These are phyloP conservation scores for Drosophila mayri DNA, from an alignment of 1,140 invertebrate genomes.

Conservation along the genomic window DNA sequence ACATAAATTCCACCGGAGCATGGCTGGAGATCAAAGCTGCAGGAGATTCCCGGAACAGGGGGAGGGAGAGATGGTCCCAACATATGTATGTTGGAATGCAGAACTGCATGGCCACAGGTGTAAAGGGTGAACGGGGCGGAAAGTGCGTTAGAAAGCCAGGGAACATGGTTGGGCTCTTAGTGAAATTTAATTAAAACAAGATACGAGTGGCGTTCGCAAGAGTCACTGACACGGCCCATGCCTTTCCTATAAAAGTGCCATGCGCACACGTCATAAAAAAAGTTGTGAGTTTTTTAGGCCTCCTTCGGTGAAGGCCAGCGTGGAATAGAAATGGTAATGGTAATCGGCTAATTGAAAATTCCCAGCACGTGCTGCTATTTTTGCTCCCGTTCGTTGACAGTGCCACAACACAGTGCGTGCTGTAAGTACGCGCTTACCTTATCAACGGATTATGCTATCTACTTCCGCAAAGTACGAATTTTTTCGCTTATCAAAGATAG, in stretches of 20 bases:
- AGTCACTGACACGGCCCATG: constrained; percentile 47
- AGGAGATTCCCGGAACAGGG: constrained; percentile 12
- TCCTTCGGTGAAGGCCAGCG: constrained; percentile 48
- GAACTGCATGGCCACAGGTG: constrained; percentile 59
- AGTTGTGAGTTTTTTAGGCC: constrained; percentile 24
- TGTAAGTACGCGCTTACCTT: constrained; percentile 20
- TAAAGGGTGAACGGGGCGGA: constrained; percentile 2
- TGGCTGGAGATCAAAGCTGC: constrained; percentile 71
- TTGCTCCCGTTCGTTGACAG: constrained; percentile 52
- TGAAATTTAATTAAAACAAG: constrained; percentile 67
- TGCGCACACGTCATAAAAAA: constrained; percentile 64
- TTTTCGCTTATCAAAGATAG: constrained; percentile 25
- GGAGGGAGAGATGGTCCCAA: constrained; percentile 25
- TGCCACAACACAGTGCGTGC: constrained; percentile 41
- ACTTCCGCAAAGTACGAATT: constrained; percentile 33
- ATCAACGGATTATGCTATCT: constrained; percentile 30
- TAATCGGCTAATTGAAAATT: constrained; percentile 73
- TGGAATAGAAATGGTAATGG: constrained; percentile 71
- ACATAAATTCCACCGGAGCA: constrained; percentile 66
- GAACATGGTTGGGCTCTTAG: constrained; percentile 51
- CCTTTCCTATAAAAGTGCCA: constrained; percentile 40
- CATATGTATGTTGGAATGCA: constrained; percentile 27
- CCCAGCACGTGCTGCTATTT: constrained; percentile 63
- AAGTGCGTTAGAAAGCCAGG: constrained; percentile 50
- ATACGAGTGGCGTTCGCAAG: constrained; percentile 18